Evolutionary conservation across 2,888 invertebrate genomes (phyloP).

Genomic region (Pseudeuparius sepicola): DNA sequence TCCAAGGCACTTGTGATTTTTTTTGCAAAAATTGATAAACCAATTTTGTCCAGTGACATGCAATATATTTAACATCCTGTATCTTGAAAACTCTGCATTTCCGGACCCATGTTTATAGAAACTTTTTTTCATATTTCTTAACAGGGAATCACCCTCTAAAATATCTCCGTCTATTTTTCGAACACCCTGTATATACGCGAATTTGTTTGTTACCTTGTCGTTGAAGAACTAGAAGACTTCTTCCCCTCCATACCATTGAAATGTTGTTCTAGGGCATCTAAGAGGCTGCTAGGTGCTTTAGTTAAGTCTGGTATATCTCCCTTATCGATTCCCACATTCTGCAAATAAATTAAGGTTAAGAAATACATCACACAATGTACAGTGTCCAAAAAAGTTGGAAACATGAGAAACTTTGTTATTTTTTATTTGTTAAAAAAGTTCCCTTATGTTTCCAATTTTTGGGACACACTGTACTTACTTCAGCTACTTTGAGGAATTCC

Average conservation of each 20-base stretch:
- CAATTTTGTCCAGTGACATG: too few relatives aligned
- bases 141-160: too few relatives aligned
- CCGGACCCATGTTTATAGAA: too few relatives aligned
- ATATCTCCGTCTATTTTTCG: too few relatives aligned
- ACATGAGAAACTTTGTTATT: too few relatives aligned
- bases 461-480: slow-evolving; percentile 40
- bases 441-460: not conserved
- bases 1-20: too few relatives aligned
- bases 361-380: not conserved
- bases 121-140: too few relatives aligned
- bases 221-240: slow-evolving; percentile 54
- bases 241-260: slow-evolving; percentile 88
- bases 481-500: slow-evolving; percentile 88
- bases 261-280: slow-evolving; percentile 96
- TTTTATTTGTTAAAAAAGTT: not conserved
- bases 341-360: slow-evolving; percentile 24
- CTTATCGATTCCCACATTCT: slow-evolving; percentile 94
- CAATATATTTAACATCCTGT: too few relatives aligned
- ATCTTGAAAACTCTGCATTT: too few relatives aligned
- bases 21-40: too few relatives aligned
- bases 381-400: too few relatives aligned
- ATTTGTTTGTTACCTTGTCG: slow-evolving; percentile 23
- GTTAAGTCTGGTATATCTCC: slow-evolving; percentile 98
- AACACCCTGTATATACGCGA: too few relatives aligned
- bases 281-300: slow-evolving; percentile 91